Evolutionary conservation across 2,113 vertebrate species (phyloP).

Genomic region (Erythrocercus mccallii): DNA sequence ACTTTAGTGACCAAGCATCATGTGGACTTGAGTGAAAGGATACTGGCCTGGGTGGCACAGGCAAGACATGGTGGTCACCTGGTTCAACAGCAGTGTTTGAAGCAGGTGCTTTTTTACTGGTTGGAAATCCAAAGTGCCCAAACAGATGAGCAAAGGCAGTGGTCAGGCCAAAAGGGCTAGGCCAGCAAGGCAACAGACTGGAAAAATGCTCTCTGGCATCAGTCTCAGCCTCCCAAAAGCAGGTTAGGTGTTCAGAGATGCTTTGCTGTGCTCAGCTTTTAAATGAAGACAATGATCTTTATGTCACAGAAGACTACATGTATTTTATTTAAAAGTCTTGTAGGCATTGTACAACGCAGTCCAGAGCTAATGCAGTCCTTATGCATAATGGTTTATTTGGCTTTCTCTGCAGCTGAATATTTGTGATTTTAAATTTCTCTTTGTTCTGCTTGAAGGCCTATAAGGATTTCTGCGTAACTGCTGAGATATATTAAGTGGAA

Average conservation of each 20-base stretch:
- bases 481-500: background rate
- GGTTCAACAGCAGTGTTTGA: background rate
- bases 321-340: background rate
- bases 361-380: background rate
- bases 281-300: background rate
- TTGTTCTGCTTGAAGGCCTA: background rate
- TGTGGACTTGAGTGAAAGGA: background rate
- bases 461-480: background rate
- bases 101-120: background rate
- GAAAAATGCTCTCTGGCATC: background rate
- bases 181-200: background rate
- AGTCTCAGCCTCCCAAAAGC: background rate
- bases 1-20: background rate
- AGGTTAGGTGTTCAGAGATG: background rate
- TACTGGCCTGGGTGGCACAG: background rate
- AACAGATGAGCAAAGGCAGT: background rate
- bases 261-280: background rate
- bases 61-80: too few relatives aligned
- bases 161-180: background rate
- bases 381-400: background rate
- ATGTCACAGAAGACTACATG: background rate
- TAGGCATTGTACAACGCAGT: background rate
- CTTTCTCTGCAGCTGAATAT: background rate
- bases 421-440: background rate
- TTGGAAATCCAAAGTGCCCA: background rate